phyloP scores from a whole-genome alignment of 2,888 invertebrate species.

The Orthosia incerta region DNA sequence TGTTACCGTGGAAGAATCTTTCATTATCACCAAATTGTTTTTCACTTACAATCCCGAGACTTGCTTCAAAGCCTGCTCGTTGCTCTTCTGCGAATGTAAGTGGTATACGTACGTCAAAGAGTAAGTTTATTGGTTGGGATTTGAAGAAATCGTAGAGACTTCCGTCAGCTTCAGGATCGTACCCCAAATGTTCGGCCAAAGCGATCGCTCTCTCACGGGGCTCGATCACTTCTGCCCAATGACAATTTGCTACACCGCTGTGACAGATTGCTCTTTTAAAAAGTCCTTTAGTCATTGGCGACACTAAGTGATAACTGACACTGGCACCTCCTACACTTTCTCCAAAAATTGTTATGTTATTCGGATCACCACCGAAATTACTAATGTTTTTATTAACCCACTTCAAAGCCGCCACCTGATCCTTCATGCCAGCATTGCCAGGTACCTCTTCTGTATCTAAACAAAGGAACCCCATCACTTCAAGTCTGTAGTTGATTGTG shows the following conservation, averaged over 20 bases:
- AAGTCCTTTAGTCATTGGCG: constrained; percentile 79
- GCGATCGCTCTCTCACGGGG: constrained; percentile 84
- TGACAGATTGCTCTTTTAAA: constrained; percentile 91
- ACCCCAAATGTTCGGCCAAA: constrained; percentile 72
- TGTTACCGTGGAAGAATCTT: constrained; percentile 68
- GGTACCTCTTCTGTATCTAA: constrained; percentile 76
- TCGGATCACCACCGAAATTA: constrained; percentile 74
- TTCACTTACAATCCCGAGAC: constrained; percentile 70
- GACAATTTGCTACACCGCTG: constrained; percentile 92
- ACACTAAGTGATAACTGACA: constrained; percentile 73
- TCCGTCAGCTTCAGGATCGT: constrained; percentile 65
- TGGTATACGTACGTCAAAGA: constrained; percentile 52
- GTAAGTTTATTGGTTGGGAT: constrained; percentile 61
- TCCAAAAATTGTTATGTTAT: constrained; percentile 76
- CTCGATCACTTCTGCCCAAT: constrained; percentile 91
- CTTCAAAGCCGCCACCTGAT: constrained; percentile 77
- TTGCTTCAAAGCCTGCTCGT: constrained; percentile 42
- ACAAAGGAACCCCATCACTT: constrained; percentile 77
- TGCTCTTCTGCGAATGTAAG: constrained; percentile 63
- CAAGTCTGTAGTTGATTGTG: constrained; percentile 80
- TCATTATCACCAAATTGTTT: constrained; percentile 70
- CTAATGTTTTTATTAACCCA: constrained; percentile 75
- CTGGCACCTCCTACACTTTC: constrained; percentile 76
- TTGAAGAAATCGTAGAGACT: constrained; percentile 69
- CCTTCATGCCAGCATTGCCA: constrained; percentile 81